Conservation (phyloP, 2,797 vertebrate species). For the Carapus acus region DNA sequence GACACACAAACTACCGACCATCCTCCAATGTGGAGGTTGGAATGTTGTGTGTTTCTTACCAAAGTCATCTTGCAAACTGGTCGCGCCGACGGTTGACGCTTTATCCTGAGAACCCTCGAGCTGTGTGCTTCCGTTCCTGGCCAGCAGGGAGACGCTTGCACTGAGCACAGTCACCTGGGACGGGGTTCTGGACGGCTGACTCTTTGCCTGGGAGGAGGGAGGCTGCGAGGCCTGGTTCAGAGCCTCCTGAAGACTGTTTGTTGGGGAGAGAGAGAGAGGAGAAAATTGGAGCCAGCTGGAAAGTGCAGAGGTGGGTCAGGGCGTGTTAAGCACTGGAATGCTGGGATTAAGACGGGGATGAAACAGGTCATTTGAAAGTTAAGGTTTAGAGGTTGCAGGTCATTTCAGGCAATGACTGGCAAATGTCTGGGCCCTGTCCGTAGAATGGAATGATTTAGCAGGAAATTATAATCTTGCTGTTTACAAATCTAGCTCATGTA, state of each 20-base stretch:
- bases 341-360: slow-evolving; percentile 7
- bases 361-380: slow-evolving; percentile 4
- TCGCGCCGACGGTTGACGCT: slow-evolving; percentile 87
- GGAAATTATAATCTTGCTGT: neutral
- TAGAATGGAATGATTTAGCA: neutral
- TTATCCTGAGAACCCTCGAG: slow-evolving; percentile 95
- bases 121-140: slow-evolving; percentile 98
- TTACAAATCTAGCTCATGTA: neutral
- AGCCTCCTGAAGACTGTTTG: slow-evolving; percentile 97
- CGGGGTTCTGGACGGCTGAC: slow-evolving; percentile 87
- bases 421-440: neutral
- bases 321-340: slow-evolving; percentile 20
- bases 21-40: neutral
- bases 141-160: slow-evolving; percentile 97
- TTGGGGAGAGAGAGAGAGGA: slow-evolving; percentile 71
- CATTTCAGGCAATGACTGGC: neutral
- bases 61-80: slow-evolving; percentile 96
- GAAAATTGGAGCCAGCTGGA: slow-evolving; percentile 32
- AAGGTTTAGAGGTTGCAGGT: slow-evolving; percentile 9
- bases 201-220: slow-evolving; percentile 85
- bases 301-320: slow-evolving; percentile 26
- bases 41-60: slow-evolving; percentile 65
- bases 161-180: slow-evolving; percentile 95
- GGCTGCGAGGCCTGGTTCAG: slow-evolving; percentile 92
- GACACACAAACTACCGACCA: slow-evolving; percentile 1